Base-by-base conservation (phyloP, 2,113 vertebrate genomes). In the Anolis carolinensis region DNA sequence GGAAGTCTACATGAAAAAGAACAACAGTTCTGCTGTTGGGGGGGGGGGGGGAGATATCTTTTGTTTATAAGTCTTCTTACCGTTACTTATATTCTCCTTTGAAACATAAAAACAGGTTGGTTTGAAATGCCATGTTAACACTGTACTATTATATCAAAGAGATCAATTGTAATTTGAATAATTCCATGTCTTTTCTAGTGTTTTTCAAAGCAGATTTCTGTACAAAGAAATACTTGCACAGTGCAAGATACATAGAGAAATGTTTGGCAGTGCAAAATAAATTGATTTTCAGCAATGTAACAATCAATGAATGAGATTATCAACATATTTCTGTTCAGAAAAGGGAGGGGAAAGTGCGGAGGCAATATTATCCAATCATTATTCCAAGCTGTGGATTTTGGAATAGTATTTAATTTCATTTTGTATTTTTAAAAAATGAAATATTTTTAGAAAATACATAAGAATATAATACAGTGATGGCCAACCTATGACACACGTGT, bases 1-100 rank as follows among this genome's bases (percentile, higher is more conserved):
- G 79, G 88, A 94, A 90, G 82, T 92, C 91, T 91, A 95, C 94
- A 92, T 92, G 93, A 84, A 83, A 70, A 93, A 94, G 89, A 95
- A 95, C 94, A 93, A 92, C 84, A 50, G 89, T 80, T 88, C 79
- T 92, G 62, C 67, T 83, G 48, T 83, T 93, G 92, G 73, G 44
- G 89, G 90, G 86, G 88, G 89, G 88, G 55, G 90, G 63, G 25
- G 34, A 84, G 76, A 32, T 44, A 88, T 8, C 89, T 81, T 95
- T 87, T 91, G 63, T 83, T 90, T 84, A 27, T 86, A 84, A 91
- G 89, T 94, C 88, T 88, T 36, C 39, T 76, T 86, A 44, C 85
- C 81, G 71, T 44, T 87, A 52, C 81, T 90, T 77, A 70, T 75
- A 1, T 13, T 73, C 9, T 7, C 62, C 62, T 86, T 75, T 0